Evolutionary conservation across 1,140 invertebrate species (phyloP).

Genomic region (Drosophila ercepeae): DNA sequence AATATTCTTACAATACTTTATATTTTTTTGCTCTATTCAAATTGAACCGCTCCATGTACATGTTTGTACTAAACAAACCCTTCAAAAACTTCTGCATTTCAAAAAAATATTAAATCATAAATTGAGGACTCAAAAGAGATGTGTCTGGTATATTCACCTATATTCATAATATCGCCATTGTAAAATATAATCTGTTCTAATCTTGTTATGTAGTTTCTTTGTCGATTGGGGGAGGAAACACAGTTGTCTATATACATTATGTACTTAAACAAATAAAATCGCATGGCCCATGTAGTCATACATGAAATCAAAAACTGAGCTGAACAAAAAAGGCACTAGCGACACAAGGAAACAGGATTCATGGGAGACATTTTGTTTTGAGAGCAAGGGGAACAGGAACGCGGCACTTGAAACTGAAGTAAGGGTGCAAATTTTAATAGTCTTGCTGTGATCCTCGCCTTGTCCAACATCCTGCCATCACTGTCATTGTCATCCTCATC

Average conservation of each 20-base stretch:
- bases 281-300: no score
- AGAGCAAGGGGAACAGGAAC: neutral
- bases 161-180: neutral
- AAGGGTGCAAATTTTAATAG: slow-evolving; percentile 43
- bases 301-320: neutral
- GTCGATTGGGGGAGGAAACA: neutral
- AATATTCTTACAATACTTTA: no score
- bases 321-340: neutral
- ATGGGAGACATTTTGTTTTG: slow-evolving; percentile 56
- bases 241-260: neutral
- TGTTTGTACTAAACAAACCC: no score
- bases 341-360: slow-evolving; percentile 26
- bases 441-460: slow-evolving; percentile 38
- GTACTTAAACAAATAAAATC: neutral
- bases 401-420: slow-evolving; percentile 26
- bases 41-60: no score
- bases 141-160: no score
- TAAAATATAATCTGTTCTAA: neutral
- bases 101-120: no score
- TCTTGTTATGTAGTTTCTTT: neutral
- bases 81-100: no score
- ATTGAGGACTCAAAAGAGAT: no score
- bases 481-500: neutral
- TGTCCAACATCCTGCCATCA: slow-evolving; percentile 17
- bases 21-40: no score